A percentile compares a stretch with the other conserved stretches of the same genome.
These are phyloP conservation scores for Leptosomus discolor DNA, from an alignment of 2,113 vertebrate species.

Conservation along the genomic window DNA sequence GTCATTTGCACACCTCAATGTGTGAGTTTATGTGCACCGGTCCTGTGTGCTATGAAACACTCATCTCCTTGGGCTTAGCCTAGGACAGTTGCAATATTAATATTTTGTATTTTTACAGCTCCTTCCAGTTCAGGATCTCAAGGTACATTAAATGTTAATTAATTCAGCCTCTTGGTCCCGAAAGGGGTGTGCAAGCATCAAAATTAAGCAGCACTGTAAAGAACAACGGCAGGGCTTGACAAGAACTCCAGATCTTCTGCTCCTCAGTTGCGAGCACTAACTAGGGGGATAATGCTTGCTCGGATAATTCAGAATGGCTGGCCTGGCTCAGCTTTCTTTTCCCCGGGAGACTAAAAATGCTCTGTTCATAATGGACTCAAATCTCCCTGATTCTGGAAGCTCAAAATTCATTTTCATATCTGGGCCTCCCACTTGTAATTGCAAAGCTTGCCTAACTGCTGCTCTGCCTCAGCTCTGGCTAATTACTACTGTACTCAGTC, in stretches of 20 bases:
- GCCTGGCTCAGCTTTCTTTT: constrained; percentile 24
- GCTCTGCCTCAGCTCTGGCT: constrained; percentile 37
- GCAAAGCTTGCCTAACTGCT: constrained; percentile 24
- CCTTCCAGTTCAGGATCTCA: constrained; percentile 2
- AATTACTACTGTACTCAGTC: constrained; percentile 48
- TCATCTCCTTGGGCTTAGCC: neutral
- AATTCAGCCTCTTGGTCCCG: neutral
- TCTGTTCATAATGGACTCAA: constrained; percentile 51
- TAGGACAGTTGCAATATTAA: neutral
- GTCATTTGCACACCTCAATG: neutral
- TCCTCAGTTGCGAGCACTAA: neutral
- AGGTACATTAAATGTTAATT: constrained; percentile 26
- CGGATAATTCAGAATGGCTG: constrained; percentile 14
- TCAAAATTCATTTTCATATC: constrained; percentile 63
- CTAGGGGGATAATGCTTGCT: constrained; percentile 9
- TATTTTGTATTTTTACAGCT: constrained; percentile 25
- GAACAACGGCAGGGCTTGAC: neutral
- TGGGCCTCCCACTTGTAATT: constrained; percentile 61
- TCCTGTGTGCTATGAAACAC: neutral
- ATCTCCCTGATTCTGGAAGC: constrained; percentile 43
- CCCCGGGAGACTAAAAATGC: neutral
- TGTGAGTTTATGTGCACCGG: neutral
- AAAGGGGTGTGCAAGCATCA: neutral
- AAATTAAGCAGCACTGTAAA: constrained; percentile 16
- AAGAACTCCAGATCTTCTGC: constrained; percentile 1